Conservation (phyloP, 23 tunicate genomes). For the Styela plicata region DNA sequence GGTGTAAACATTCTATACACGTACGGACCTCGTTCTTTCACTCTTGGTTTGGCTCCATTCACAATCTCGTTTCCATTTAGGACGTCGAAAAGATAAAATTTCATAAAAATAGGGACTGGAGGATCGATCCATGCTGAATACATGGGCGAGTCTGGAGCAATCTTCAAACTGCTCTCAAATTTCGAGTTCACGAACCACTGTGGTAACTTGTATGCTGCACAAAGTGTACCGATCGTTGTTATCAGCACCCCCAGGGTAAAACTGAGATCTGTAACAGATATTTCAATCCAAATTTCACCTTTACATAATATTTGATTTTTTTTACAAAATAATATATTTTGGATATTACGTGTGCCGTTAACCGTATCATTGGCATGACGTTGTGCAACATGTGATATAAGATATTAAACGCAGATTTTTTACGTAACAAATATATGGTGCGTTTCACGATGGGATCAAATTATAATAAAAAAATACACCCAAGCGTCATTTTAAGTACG, state of each 20-base stretch:
- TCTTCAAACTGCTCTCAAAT: slow-evolving; percentile 28
- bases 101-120: slow-evolving; percentile 85
- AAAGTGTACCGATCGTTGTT: background rate
- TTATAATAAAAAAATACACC: too few relatives aligned
- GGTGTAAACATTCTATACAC: slow-evolving; percentile 41
- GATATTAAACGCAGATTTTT: too few relatives aligned
- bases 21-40: slow-evolving; percentile 75
- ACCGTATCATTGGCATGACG: too few relatives aligned
- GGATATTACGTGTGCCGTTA: too few relatives aligned
- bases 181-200: slow-evolving; percentile 2
- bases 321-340: too few relatives aligned
- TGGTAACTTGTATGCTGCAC: slow-evolving; percentile 4
- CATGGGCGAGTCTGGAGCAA: slow-evolving; percentile 62
- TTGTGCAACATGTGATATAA: too few relatives aligned
- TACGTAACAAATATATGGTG: too few relatives aligned
- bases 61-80: slow-evolving; percentile 53
- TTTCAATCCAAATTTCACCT: too few relatives aligned
- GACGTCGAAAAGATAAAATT: slow-evolving; percentile 78
- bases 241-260: background rate
- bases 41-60: slow-evolving; percentile 65
- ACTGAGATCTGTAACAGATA: slow-evolving; percentile 9
- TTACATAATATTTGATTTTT: too few relatives aligned
- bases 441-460: too few relatives aligned
- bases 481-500: too few relatives aligned
- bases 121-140: slow-evolving; percentile 80